These are phyloP conservation scores for Centruroides vittatus DNA, from an alignment of 1,140 invertebrate species.

Conservation along the genomic window DNA sequence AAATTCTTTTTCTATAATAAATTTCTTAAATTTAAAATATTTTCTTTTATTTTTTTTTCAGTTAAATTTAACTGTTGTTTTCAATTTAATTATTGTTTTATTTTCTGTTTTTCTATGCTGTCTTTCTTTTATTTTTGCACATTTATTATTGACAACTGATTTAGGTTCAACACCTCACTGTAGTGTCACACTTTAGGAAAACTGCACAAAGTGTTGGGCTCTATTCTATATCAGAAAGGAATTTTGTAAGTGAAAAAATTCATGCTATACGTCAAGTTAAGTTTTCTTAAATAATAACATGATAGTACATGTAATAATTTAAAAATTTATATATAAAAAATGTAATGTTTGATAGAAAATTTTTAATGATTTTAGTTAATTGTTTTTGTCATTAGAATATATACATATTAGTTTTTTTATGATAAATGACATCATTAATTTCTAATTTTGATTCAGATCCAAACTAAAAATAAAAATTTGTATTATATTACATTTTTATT, in stretches of 20 bases:
- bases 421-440: too few relatives aligned
- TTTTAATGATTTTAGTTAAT: too few relatives aligned
- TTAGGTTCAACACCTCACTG: constrained; percentile 21
- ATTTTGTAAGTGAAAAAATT: constrained; percentile 8
- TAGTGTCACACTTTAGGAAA: constrained; percentile 19
- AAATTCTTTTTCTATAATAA: not conserved
- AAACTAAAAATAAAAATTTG: too few relatives aligned
- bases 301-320: not conserved
- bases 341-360: too few relatives aligned
- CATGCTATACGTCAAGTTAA: not conserved
- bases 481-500: too few relatives aligned
- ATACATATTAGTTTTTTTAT: too few relatives aligned
- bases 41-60: not conserved
- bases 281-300: not conserved
- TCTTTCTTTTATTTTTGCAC: constrained; percentile 7
- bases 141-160: constrained; percentile 3
- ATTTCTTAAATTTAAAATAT: not conserved
- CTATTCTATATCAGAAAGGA: constrained; percentile 6
- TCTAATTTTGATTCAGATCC: too few relatives aligned
- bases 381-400: too few relatives aligned
- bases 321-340: not conserved
- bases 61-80: not conserved
- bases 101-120: constrained; percentile 1
- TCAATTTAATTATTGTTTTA: not conserved
- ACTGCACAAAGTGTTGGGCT: constrained; percentile 9